Evolutionary conservation across 1,140 invertebrate genomes (phyloP), one percentile per base, ranked within the genome.

Genomic region (Lamellibrachia luymesi): DNA sequence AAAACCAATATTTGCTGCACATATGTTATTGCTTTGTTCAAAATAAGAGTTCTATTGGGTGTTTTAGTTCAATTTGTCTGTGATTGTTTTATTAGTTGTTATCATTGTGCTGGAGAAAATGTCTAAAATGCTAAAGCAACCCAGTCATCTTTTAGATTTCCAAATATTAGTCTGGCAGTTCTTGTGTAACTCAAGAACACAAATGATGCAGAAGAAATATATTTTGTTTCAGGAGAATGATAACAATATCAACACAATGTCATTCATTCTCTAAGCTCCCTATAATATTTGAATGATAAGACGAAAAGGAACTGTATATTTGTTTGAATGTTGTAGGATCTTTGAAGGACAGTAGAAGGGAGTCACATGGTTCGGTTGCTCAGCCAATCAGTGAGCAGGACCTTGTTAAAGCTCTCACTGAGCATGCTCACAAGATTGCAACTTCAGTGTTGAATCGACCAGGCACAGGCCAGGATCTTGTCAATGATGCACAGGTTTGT

Each of bases 391-490:
- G 95, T 7, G 96, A 96, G 90, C 93, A 95, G 92, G 95, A 95
- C 38, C 94, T 96, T 4, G 93, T 96, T 90, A 95, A 95, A 93
- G 95, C 94, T 10, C 94, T 96, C 91, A 95, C 95, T 51, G 94
- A 95, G 17, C 96, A 96, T 92, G 96, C 96, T n/a, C 94, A 94
- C 92, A 94, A 94, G 50, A 95, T 96, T 50, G 96, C 96, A n/a
- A 94, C 94, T n/a, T 94, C 93, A 64, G 94, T 96, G 10, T 94
- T 96, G 0, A 94, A 94, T 93, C 93, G 94, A 2, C 92, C 93
- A 56, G 94, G 94, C 10, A 94, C 95, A 50, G 96, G 96, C 0
- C 93, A 94, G n/a, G 94, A 95, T 91, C 94, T 96, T 27, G 95
- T 95, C 89, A 94, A 94, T 8, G 96, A 96, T 94, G 94, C 95